Evolutionary conservation across 2,888 invertebrate species (phyloP), one percentile per base, ranked within the genome.

Genomic region (Horisme vitalbata): DNA sequence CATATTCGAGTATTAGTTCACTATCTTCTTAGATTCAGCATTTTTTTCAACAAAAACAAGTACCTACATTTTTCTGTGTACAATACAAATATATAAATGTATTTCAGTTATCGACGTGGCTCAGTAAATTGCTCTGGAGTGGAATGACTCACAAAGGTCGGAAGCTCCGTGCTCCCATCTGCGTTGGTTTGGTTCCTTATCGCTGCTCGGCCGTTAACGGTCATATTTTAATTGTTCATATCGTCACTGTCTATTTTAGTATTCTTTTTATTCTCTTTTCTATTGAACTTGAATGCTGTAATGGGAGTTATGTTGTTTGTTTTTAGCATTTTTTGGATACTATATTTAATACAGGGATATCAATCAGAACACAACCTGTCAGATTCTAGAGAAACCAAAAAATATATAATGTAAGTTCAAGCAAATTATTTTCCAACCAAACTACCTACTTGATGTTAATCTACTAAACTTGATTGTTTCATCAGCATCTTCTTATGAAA

Each of bases 181-280:
- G 45, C 24, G 37, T 20, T 36, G 31, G n/a, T n/a, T n/a, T n/a
- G n/a, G n/a, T n/a, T n/a, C n/a, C 44, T 51, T 51, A 52, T 55
- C 51, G 35, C 32, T 32, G 50, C 44, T 48, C 55, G 52, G 45
- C 63, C 63, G 68, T 69, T 68, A 71, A 71, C 70, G 68, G 68
- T 52, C 58, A 53, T 45, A 54, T 62, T 65, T 59, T 60, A 65
- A 59, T 61, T 58, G 48, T 38, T 27, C 33, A 10, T 28, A 45
- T 41, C 52, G 36, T 45, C 52, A 50, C 9, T 20, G 31, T 52
- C 39, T 54, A 52, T 50, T 52, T 43, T 32, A 14, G 23, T 21
- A 39, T 14, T 23, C 13, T 38, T 9, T 21, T 26, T 11, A 27
- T 14, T 35, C n/a, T n/a, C n/a, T n/a, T 43, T 26, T 26, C 10